Evolutionary conservation across 2,888 invertebrate species (phyloP), one percentile per base, ranked within the genome.

Genomic region (Tipula lateralis): DNA sequence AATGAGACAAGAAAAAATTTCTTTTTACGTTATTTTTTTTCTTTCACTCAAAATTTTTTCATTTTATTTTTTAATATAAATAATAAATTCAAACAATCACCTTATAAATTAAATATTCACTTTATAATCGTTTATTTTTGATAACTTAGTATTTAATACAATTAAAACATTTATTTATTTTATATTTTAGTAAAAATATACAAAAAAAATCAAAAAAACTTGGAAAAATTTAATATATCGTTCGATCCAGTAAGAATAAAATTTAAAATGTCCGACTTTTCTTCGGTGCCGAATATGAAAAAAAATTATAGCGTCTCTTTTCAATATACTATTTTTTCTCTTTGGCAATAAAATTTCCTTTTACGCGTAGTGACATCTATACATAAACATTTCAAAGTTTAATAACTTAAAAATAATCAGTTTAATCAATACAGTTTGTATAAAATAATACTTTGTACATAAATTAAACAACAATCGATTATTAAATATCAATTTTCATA

Each of bases 251-350:
- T 82, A 30, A 30, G 32, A 82, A 82, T 82, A 82, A 82, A 82
- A 30, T 82, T 30, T 83, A 83, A 83, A 83, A 83, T 83, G 83
- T 83, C 83, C 24, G 83, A 83, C 34, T 83, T 39, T 39, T 39
- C 29, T 83, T 32, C 83, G 66, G 66, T 66, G 24, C 9, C 12
- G 24, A 66, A 66, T 24, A 7, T 24, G 24, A 66, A 66, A 66
- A 66, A 66, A 66, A 66, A 66, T 3, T 66, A 24, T 24, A 39
- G 83, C 83, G 83, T 83, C 83, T 83, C 83, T 83, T 39, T 83
- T 83, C 83, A 34, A 83, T 82, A n/a, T n/a, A n/a, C n/a, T n/a
- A 13, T 24, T 82, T 83, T 29, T 39, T 36, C 44, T 29, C 39
- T 83, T 39, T 83, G 29, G 82, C 32, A 82, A 66, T 32, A 82